These are phyloP conservation scores for Sitophilus oryzae DNA, from an alignment of 1,140 invertebrate genomes.

Conservation along the genomic window DNA sequence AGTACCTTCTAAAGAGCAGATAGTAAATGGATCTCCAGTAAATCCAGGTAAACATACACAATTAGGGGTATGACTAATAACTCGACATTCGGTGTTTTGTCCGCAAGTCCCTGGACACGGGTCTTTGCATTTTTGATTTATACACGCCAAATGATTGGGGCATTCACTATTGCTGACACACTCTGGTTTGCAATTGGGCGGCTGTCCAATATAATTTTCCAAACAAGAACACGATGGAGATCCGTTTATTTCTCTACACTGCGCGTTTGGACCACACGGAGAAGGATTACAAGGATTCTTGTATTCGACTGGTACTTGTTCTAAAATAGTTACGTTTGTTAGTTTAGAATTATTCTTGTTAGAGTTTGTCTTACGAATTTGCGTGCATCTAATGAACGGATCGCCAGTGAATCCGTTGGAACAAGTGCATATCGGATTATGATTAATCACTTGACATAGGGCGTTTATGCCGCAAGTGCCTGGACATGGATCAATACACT, in stretches of 20 bases:
- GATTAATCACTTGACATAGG: conserved; percentile 55
- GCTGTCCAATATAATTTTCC: conserved; percentile 48
- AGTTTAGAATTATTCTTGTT: too few relatives aligned
- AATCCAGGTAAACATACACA: conserved; percentile 57
- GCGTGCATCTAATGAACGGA: conserved; percentile 56
- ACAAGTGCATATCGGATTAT: conserved; percentile 58
- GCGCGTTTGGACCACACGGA: conserved; percentile 64
- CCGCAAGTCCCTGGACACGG: conserved; percentile 64
- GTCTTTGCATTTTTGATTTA: too few relatives aligned
- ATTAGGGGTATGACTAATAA: conserved; percentile 57
- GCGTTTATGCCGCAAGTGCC: conserved; percentile 61
- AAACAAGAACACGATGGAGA: conserved; percentile 59
- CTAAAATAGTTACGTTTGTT: neutral
- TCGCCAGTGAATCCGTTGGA: conserved; percentile 58
- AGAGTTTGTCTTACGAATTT: too few relatives aligned
- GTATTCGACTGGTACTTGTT: conserved; percentile 29
- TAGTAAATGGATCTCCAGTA: conserved; percentile 60
- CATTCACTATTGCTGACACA: conserved; percentile 69
- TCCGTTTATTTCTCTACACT: conserved; percentile 59
- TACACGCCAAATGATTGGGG: conserved; percentile 55
- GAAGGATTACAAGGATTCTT: conserved; percentile 66
- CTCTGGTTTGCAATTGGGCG: conserved; percentile 58
- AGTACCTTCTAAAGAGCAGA: too few relatives aligned
- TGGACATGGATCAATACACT: conserved; percentile 64
- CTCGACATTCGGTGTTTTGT: conserved; percentile 51